Evolutionary conservation across 2,888 invertebrate genomes (phyloP).

Genomic region (Euplexia lucipara): DNA sequence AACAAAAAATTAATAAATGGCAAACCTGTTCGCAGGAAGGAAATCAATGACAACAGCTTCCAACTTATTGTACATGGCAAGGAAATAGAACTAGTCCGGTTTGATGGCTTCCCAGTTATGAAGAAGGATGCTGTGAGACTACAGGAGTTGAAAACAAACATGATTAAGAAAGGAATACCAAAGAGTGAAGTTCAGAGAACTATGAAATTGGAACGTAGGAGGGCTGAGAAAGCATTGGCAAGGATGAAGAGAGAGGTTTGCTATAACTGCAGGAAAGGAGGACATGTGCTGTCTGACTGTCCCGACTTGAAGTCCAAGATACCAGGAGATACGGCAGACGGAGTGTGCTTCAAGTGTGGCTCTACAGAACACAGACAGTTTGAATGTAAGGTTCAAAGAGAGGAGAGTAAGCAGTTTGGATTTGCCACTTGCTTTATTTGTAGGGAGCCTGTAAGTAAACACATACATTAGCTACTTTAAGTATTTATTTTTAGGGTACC

Average conservation of each 20-base stretch:
- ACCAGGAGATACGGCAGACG: slow-evolving; percentile 89
- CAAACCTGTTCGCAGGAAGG: slow-evolving; percentile 85
- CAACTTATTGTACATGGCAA: slow-evolving; percentile 92
- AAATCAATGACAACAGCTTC: slow-evolving; percentile 82
- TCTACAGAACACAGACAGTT: slow-evolving; percentile 96
- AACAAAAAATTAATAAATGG: slow-evolving; percentile 72
- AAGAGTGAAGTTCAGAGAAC: slow-evolving; percentile 92
- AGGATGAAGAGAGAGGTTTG: slow-evolving; percentile 93
- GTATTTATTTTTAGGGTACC: too few species aligned
- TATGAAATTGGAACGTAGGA: slow-evolving; percentile 93
- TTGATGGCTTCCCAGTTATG: slow-evolving; percentile 94
- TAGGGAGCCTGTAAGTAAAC: slow-evolving; percentile 91
- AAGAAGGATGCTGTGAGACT: slow-evolving; percentile 93
- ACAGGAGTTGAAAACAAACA: slow-evolving; percentile 91
- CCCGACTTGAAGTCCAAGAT: slow-evolving; percentile 92
- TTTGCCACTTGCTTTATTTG: slow-evolving; percentile 98
- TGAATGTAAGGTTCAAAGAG: slow-evolving; percentile 93
- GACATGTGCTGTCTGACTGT: slow-evolving; percentile 96
- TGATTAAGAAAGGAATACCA: slow-evolving; percentile 93
- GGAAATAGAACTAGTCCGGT: slow-evolving; percentile 91
- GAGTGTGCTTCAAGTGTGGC: slow-evolving; percentile 97
- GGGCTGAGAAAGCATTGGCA: slow-evolving; percentile 93
- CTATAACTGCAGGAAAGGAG: slow-evolving; percentile 94
- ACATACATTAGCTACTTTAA: too few species aligned
- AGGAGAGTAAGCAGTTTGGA: slow-evolving; percentile 91